These are phyloP conservation scores for Pseudomugil gertrudae DNA, from an alignment of 2,797 vertebrate genomes.

Conservation along the genomic window DNA sequence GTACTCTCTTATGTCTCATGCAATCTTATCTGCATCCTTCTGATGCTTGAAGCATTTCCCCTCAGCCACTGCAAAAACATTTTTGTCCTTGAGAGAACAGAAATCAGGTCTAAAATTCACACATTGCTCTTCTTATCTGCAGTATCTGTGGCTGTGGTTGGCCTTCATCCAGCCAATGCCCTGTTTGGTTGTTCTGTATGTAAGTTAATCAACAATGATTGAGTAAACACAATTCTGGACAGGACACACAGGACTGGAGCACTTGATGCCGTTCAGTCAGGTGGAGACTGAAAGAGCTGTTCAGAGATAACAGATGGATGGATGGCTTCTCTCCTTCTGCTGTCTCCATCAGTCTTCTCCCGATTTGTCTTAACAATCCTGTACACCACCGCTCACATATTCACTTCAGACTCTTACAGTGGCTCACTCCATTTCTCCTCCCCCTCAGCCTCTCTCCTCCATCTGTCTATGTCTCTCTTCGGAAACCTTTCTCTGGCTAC, in stretches of 20 bases:
- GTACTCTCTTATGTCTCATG: neutral
- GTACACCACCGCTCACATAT: neutral
- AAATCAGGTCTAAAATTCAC: constrained; percentile 12
- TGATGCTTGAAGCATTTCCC: neutral
- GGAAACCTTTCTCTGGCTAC: constrained; percentile 2
- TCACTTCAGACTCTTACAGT: constrained; percentile 39
- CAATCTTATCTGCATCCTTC: neutral
- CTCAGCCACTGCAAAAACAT: constrained; percentile 13
- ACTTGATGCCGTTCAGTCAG: neutral
- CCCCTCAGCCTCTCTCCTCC: constrained; percentile 19
- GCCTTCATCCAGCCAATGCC: neutral
- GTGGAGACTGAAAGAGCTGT: constrained; percentile 4
- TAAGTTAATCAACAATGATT: constrained; percentile 60
- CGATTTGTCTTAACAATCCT: constrained; percentile 18
- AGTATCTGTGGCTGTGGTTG: constrained; percentile 24
- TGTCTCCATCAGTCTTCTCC: constrained; percentile 5
- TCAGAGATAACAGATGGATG: constrained; percentile 14
- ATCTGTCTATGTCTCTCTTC: constrained; percentile 35
- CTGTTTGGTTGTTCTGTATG: constrained; percentile 7
- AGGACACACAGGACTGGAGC: neutral
- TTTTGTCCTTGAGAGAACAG: constrained; percentile 11
- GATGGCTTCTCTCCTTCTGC: neutral
- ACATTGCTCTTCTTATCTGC: constrained; percentile 42
- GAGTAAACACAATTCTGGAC: constrained; percentile 44
- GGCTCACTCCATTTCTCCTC: constrained; percentile 19